These are phyloP conservation scores for Apodemia duryi DNA, from an alignment of 2,888 invertebrate species.

Conservation along the genomic window DNA sequence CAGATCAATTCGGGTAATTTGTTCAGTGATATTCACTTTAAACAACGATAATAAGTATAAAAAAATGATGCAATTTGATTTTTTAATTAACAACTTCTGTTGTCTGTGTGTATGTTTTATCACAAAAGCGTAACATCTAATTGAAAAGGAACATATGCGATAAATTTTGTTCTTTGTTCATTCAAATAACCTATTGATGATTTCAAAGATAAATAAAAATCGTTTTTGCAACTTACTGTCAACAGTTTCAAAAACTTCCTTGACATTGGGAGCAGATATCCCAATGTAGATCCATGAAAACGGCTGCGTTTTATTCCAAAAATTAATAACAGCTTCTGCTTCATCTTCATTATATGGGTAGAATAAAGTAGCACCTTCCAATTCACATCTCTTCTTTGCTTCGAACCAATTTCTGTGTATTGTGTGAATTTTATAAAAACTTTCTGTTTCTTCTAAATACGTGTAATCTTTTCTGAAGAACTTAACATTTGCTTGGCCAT, in stretches of 20 bases:
- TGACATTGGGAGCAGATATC: constrained; percentile 41
- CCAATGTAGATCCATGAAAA: constrained; percentile 44
- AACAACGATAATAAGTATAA: too few relatives aligned
- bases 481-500: constrained; percentile 43
- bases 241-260: constrained; percentile 50
- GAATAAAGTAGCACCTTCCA: constrained; percentile 52
- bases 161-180: neutral
- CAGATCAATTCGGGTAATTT: too few relatives aligned
- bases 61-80: too few relatives aligned
- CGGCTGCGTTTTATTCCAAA: constrained; percentile 41
- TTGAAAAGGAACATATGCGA: neutral
- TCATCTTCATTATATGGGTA: constrained; percentile 51
- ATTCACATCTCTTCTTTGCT: constrained; percentile 46
- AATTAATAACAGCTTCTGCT: constrained; percentile 37
- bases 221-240: constrained; percentile 35
- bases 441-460: constrained; percentile 41
- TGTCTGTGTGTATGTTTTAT: too few relatives aligned
- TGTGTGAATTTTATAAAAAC: constrained; percentile 61
- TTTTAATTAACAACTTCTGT: too few relatives aligned
- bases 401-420: constrained; percentile 46
- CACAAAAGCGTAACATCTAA: too few relatives aligned
- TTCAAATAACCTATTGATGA: neutral
- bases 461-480: constrained; percentile 58
- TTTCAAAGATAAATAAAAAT: neutral
- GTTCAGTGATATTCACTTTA: too few relatives aligned